phyloP scores from a whole-genome alignment of 2,113 vertebrate species.

The Actenoides lindsayi region DNA sequence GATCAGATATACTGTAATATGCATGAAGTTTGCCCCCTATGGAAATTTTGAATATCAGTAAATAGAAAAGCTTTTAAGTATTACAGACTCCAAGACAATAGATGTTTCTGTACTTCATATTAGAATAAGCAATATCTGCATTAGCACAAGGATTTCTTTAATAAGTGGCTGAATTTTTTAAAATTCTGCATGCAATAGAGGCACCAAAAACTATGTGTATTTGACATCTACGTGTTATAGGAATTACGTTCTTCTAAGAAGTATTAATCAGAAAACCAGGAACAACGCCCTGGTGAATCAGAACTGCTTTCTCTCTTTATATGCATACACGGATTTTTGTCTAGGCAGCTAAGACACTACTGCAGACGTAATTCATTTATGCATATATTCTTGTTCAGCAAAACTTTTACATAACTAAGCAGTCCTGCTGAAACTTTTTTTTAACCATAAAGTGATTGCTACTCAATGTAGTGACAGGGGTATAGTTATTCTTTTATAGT shows the following conservation, averaged over 20 bases:
- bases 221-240: background rate
- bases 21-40: background rate
- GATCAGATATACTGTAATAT: background rate
- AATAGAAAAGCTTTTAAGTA: background rate
- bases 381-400: background rate
- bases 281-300: background rate
- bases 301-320: background rate
- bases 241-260: background rate
- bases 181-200: accelerated
- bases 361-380: background rate
- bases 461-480: background rate
- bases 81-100: background rate
- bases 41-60: background rate
- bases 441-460: background rate
- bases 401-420: background rate
- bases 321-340: accelerated
- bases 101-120: background rate
- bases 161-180: background rate
- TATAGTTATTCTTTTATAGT: background rate
- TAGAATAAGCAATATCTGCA: background rate
- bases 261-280: background rate
- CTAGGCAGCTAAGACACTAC: background rate
- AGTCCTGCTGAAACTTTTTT: background rate
- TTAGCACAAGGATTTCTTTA: background rate
- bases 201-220: background rate